phyloP scores from a whole-genome alignment of 2,888 invertebrate species.

The Pharmacophagus antenor region DNA sequence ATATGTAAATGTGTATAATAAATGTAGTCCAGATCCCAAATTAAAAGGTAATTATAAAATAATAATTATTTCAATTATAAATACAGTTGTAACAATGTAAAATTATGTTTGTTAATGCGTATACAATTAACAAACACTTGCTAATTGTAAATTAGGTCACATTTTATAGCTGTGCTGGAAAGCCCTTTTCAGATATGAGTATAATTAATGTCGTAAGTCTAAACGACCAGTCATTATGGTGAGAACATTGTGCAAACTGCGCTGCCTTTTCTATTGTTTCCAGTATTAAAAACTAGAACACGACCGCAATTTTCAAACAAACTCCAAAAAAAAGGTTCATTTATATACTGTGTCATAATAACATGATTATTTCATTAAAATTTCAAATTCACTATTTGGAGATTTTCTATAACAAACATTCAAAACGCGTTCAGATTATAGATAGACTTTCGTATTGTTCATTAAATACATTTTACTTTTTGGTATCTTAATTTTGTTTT shows the following conservation, averaged over 20 bases:
- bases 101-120: too few relatives aligned
- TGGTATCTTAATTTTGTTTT: too few relatives aligned
- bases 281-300: conserved; percentile 55
- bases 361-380: not conserved
- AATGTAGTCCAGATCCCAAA: too few relatives aligned
- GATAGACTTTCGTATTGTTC: too few relatives aligned
- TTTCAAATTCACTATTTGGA: not conserved
- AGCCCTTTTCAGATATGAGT: conserved; percentile 27
- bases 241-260: conserved; percentile 49
- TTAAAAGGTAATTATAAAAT: too few relatives aligned
- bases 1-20: too few relatives aligned
- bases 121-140: not conserved
- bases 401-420: not conserved
- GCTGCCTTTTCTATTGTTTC: conserved; percentile 54
- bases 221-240: conserved; percentile 55
- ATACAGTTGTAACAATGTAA: too few relatives aligned
- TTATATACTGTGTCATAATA: conserved; percentile 2
- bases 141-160: conserved; percentile 20
- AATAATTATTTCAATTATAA: too few relatives aligned
- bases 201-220: conserved; percentile 27
- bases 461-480: too few relatives aligned
- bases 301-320: conserved; percentile 38
- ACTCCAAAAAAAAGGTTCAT: conserved; percentile 6
- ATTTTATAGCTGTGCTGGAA: not conserved
- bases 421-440: too few relatives aligned